Evolutionary conservation across 2,888 invertebrate genomes (phyloP), one percentile per base, ranked within the genome.

Genomic region (Oxytorus armatus): DNA sequence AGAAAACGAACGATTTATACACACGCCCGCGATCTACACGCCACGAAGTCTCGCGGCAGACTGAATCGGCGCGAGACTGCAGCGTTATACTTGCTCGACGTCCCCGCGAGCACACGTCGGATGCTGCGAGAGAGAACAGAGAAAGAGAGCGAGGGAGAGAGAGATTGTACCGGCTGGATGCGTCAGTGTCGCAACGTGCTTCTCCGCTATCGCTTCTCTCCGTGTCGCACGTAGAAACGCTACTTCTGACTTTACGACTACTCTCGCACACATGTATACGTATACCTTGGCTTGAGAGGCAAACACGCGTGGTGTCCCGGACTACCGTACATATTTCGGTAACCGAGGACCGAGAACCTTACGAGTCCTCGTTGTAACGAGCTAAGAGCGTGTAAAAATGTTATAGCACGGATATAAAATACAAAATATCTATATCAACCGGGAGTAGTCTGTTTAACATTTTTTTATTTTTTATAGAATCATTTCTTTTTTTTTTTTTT

Each of bases 11-110:
- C 33, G 25, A 42, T 14, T 53, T 18, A 49, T 39, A 72, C n/a
- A 11, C 21, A 8, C 57, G 55, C 55, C 59, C 49, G 14, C 61
- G 69, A 66, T 74, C 78, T 66, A 78, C 75, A 33, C 83, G 83
- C 84, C 84, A 84, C 84, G 82, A 79, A 68, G 83, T 84, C 76
- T 81, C 82, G 84, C 83, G 83, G 83, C 83, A 83, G 83, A 84
- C 84, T 84, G 83, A 78, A 77, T 68, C 57, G 76, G 82, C 81
- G 78, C 75, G 61, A 69, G 68, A 33, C 73, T 72, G 68, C 73
- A 44, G 66, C 47, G 73, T 49, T 69, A 61, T 61, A 72, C 66
- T 55, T 47, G 36, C 66, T 49, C 57, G 14, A 61, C 23, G 44
- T 53, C 47, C 59, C 29, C 51, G 65, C 53, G 75, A 29, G 72